phyloP scores from a whole-genome alignment of 2,888 invertebrate genomes.

The Steromphala cineraria region DNA sequence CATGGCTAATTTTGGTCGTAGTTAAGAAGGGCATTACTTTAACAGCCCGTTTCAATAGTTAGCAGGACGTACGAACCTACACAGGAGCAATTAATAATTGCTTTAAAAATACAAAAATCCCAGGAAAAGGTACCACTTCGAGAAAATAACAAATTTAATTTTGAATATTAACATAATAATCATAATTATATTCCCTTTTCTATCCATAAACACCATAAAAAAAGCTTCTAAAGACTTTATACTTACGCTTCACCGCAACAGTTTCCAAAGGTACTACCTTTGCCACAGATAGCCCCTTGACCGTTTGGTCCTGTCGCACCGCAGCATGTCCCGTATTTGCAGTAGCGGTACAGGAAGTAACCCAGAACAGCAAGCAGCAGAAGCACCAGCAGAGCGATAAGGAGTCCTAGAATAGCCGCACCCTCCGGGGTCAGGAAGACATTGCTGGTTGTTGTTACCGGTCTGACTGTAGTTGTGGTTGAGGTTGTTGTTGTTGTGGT shows the following conservation, averaged over 20 bases:
- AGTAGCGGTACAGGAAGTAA: neutral
- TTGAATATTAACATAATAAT: no score
- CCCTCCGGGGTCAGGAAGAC: neutral
- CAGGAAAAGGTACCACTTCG: no score
- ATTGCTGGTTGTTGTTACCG: neutral
- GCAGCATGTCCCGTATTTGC: neutral
- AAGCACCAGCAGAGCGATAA: neutral
- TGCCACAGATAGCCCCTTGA: neutral
- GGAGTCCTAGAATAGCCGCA: neutral
- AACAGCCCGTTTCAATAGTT: no score
- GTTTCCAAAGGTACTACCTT: neutral
- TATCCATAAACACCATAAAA: no score
- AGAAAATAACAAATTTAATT: no score
- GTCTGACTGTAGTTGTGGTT: neutral
- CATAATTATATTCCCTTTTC: no score
- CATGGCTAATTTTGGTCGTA: no score
- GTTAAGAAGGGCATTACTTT: no score
- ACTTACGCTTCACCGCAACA: neutral
- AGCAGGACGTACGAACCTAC: no score
- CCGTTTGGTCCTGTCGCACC: neutral
- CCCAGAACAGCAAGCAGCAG: neutral
- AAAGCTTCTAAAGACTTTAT: no score
- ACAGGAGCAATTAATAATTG: no score
- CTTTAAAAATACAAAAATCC: no score
- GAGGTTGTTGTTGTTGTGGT: slow-evolving; percentile 5